Conservation (phyloP, 1,140 invertebrate genomes). For the Dendroctonus ponderosae region DNA sequence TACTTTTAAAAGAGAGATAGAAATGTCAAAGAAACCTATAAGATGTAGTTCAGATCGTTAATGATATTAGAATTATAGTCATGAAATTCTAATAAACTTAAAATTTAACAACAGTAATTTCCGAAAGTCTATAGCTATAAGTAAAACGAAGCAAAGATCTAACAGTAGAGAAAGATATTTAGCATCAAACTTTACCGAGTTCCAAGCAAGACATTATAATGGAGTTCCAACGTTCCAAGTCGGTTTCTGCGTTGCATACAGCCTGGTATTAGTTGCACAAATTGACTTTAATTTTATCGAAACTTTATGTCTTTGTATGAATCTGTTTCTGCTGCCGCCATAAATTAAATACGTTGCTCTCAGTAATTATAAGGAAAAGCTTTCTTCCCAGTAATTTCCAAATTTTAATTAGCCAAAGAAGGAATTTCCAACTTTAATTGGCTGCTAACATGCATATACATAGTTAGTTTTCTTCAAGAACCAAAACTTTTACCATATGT, state of each 20-base stretch:
- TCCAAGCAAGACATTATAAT: conserved; percentile 15
- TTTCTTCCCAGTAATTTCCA: too few species aligned
- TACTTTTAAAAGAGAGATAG: too few species aligned
- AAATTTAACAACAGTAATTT: conserved; percentile 17
- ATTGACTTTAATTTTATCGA: conserved; percentile 23
- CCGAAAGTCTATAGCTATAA: conserved; percentile 12
- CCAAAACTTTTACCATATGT: too few species aligned
- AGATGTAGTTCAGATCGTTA: background rate
- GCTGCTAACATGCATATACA: too few species aligned
- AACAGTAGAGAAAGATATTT: conserved; percentile 17
- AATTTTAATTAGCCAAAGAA: too few species aligned
- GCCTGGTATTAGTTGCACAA: conserved; percentile 23
- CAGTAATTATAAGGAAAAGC: too few species aligned
- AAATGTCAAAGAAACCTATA: too few species aligned
- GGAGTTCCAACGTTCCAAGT: conserved; percentile 8
- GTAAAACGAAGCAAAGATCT: conserved; percentile 17
- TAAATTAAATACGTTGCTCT: background rate
- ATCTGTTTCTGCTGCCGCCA: conserved; percentile 6
- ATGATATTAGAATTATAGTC: background rate
- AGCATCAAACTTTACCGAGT: conserved; percentile 19
- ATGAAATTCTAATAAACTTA: conserved; percentile 12
- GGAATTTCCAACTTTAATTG: too few species aligned
- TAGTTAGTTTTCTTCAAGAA: too few species aligned
- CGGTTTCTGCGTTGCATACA: conserved; percentile 8
- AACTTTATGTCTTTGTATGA: conserved; percentile 15